Base-by-base conservation (phyloP, 2,888 invertebrate species). In the Platycheirus albimanus region DNA sequence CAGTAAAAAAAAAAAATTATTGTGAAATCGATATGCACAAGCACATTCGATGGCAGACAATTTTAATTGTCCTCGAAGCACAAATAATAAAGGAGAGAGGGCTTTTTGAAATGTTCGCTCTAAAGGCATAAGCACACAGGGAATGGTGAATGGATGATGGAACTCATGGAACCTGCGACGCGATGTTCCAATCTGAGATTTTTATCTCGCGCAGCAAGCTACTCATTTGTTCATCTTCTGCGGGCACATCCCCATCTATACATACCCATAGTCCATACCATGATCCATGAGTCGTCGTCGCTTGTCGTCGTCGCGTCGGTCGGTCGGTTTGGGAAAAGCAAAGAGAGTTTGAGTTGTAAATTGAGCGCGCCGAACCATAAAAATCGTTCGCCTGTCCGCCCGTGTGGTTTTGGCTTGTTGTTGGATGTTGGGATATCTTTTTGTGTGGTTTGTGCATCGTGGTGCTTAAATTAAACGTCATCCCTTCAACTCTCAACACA, bases 341-440 rank as follows among this genome's bases (percentile, higher is more conserved):
- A 19, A 51, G 54, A 76, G 72, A 43, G 77, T 56, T 61, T 61
- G 61, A 58, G 58, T 83, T 83, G 78, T 83, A 83, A 83, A 83
- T 83, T 78, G 78, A 83, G 78, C 78, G 77, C 83, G 78, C 49
- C 83, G 83, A 83, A 78, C 83, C 83, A 78, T 83, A 83, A 78
- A 83, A 83, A 78, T 74, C 78, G 41, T 64, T 54, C 51, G 67
- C 63, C 63, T 78, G 72, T 78, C 81, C 83, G 69, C 78, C 72
- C 69, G 74, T 83, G 77, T 45, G 72, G 83, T 78, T 83, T 67
- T 20, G 72, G 78, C 72, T 72, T 71, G 77, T 33, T 51, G 56
- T 41, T 56, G 28, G 28, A 24, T 47, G 51, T 45, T 24, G 49
- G 24, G 41, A 38, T 24, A 24, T 6, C 24, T 36, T n/a, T n/a